Evolutionary conservation across 2,888 invertebrate species (phyloP).

Genomic region (Cordylochernes scorpioides): DNA sequence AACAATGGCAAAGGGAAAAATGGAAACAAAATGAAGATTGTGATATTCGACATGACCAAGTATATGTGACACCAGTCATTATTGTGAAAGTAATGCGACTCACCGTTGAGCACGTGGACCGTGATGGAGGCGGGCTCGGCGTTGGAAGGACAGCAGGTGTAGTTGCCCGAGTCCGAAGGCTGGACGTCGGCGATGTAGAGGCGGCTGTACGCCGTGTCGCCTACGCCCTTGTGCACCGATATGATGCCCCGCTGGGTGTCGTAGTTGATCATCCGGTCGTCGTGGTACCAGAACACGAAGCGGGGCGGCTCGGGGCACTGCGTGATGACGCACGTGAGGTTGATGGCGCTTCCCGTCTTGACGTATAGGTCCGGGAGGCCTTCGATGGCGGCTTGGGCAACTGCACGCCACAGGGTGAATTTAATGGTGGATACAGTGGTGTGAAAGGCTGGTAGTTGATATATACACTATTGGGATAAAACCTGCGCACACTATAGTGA

Average conservation of each 20-base stretch:
- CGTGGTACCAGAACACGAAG: constrained; percentile 85
- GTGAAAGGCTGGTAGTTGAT: too few species aligned
- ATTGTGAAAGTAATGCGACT: too few species aligned
- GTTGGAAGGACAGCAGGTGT: constrained; percentile 60
- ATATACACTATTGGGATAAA: too few species aligned
- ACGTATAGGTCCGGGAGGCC: constrained; percentile 60
- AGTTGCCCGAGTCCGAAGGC: constrained; percentile 56
- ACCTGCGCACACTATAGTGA: too few species aligned
- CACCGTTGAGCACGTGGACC: constrained; percentile 59
- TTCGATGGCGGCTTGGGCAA: constrained; percentile 60
- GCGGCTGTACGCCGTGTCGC: constrained; percentile 53
- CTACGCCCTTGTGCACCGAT: constrained; percentile 54
- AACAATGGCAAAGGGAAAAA: too few species aligned
- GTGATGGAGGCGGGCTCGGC: constrained; percentile 52
- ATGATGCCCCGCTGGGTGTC: constrained; percentile 40
- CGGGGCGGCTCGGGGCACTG: constrained; percentile 73
- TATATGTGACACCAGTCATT: too few species aligned
- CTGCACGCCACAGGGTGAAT: constrained; percentile 26
- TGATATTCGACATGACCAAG: too few species aligned
- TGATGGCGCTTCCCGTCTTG: constrained; percentile 54
- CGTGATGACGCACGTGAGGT: constrained; percentile 62
- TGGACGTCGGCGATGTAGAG: constrained; percentile 54
- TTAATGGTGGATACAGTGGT: too few species aligned
- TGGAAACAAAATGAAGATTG: too few species aligned
- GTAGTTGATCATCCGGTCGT: constrained; percentile 75